These are phyloP conservation scores for Halcyon senegalensis DNA, from an alignment of 2,113 vertebrate species.

Conservation along the genomic window DNA sequence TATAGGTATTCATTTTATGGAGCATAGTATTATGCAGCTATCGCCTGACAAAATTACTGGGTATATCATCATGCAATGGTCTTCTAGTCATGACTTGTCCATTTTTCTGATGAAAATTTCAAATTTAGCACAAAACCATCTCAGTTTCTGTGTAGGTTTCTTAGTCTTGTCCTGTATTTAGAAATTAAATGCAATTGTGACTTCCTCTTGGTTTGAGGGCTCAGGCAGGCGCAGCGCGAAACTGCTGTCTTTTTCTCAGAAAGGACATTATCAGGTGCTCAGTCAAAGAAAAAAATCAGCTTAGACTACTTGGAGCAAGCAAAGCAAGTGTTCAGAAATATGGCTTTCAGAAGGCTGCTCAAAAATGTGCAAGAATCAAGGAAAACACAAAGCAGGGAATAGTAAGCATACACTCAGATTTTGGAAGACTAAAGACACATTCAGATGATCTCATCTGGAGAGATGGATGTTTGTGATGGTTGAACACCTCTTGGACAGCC, in stretches of 20 bases:
- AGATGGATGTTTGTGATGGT: not conserved
- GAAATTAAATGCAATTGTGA: not conserved
- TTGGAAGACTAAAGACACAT: not conserved
- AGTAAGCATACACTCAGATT: not conserved
- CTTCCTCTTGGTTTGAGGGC: not conserved
- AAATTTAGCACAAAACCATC: not conserved
- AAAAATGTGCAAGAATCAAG: not conserved
- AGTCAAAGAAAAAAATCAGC: not conserved
- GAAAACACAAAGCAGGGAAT: not conserved
- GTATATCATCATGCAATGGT: accelerated
- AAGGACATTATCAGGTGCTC: not conserved
- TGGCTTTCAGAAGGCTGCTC: not conserved
- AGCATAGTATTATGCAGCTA: not conserved
- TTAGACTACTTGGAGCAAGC: not conserved
- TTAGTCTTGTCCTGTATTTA: not conserved
- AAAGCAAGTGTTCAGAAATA: not conserved
- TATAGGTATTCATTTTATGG: not conserved
- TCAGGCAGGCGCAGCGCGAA: not conserved
- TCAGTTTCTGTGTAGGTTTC: not conserved
- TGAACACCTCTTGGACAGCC: not conserved
- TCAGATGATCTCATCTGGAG: not conserved
- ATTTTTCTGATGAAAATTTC: not conserved
- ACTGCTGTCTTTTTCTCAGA: not conserved
- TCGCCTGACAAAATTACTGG: not conserved
- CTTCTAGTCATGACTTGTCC: not conserved